These are phyloP conservation scores for Drosophila subquinaria DNA, from an alignment of 2,888 invertebrate species.

Conservation along the genomic window DNA sequence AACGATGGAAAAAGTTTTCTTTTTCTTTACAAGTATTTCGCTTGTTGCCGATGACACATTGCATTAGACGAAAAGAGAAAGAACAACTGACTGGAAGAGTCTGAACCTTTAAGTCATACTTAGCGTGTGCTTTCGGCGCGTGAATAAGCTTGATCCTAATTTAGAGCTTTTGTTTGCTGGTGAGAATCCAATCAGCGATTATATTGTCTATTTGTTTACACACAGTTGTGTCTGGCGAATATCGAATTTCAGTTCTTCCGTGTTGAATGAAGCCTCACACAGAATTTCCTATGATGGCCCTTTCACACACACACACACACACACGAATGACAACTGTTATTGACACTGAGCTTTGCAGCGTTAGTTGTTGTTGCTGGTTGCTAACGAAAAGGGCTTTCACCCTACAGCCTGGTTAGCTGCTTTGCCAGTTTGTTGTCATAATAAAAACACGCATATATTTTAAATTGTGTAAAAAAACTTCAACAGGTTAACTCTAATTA, in stretches of 20 bases:
- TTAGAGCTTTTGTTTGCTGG: constrained; percentile 3
- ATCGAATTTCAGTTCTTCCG: constrained; percentile 61
- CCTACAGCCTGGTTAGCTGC: constrained; percentile 35
- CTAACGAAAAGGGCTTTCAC: constrained; percentile 70
- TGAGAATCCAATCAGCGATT: constrained; percentile 27
- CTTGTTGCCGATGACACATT: constrained; percentile 34
- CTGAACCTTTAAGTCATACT: not conserved
- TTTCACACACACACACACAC: constrained; percentile 22
- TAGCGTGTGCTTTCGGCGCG: not conserved
- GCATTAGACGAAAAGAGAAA: constrained; percentile 8
- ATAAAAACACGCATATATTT: constrained; percentile 41
- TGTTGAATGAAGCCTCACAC: constrained; percentile 66
- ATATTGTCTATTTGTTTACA: constrained; percentile 58
- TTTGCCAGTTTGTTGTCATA: constrained; percentile 46
- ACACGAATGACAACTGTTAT: constrained; percentile 62
- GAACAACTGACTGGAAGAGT: constrained; percentile 2
- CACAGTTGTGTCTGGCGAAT: constrained; percentile 29
- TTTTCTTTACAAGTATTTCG: constrained; percentile 22
- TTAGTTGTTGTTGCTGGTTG: constrained; percentile 28
- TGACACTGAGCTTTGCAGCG: constrained; percentile 53
- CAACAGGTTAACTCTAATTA: constrained; percentile 72
- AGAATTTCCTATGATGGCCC: constrained; percentile 32
- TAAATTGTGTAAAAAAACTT: constrained; percentile 35
- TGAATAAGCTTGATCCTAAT: constrained; percentile 15
- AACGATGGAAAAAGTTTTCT: constrained; percentile 32